Evolutionary conservation across 2,888 invertebrate genomes (phyloP).

Genomic region (Pseudoips prasinana): DNA sequence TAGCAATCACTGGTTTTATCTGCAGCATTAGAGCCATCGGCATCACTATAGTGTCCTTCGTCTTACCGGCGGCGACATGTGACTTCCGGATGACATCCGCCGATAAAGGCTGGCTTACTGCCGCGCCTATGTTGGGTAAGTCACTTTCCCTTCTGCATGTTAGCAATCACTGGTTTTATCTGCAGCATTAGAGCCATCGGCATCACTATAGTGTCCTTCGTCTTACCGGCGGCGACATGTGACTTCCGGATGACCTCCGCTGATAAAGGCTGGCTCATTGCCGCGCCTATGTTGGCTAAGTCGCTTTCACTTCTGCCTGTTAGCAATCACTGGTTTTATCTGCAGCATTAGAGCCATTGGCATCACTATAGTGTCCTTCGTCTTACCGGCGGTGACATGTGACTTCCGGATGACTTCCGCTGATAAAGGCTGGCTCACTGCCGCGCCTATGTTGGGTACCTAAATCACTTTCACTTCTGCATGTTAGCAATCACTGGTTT

Average conservation of each 20-base stretch:
- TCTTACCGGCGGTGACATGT: constrained; percentile 91
- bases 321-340: constrained; percentile 89
- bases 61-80: constrained; percentile 91
- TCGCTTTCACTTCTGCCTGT: constrained; percentile 50
- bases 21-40: constrained; percentile 92
- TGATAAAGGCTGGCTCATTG: constrained; percentile 90
- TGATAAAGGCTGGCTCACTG: constrained; percentile 90
- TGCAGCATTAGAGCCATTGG: constrained; percentile 92
- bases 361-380: constrained; percentile 90
- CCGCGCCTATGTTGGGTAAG: constrained; percentile 89
- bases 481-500: constrained; percentile 89
- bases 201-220: constrained; percentile 90
- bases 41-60: constrained; percentile 90
- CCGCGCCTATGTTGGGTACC: constrained; percentile 90
- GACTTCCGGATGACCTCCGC: constrained; percentile 90
- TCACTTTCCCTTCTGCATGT: constrained; percentile 50
- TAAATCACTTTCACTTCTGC: constrained; percentile 47
- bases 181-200: constrained; percentile 92
- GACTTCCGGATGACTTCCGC: constrained; percentile 90
- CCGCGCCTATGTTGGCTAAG: constrained; percentile 89
- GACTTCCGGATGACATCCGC: constrained; percentile 90
- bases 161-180: constrained; percentile 89
- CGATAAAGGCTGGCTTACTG: constrained; percentile 90
- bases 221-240: constrained; percentile 91
- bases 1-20: constrained; percentile 89